Evolutionary conservation across 2,888 invertebrate genomes (phyloP), one percentile per base, ranked within the genome.

Genomic region (Panzeria rudis): DNA sequence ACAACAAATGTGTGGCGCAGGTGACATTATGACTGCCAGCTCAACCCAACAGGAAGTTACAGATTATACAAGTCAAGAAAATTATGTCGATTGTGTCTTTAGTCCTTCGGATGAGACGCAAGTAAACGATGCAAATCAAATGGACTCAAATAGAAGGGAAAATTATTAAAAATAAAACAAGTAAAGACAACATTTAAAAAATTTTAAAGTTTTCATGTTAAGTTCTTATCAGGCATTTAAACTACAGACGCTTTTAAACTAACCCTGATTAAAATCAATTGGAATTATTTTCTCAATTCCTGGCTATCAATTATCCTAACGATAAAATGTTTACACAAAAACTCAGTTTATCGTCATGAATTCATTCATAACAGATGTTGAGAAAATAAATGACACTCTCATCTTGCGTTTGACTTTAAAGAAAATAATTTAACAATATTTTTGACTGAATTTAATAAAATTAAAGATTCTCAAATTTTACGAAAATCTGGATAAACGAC

Each of bases 71-170:
- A 87, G 87, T 47, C 86, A 82, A 32, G 88, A 87, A 20, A 82
- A 87, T 54, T 88, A 85, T 54, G 71, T 75, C 11, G 87, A 88
- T 61, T 86, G 87, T 35, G 81, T 85, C 0, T 87, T 86, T 56
- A 83, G 59, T 15, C 44, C 75, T 8, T 86, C 84, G 15, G 77
- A 80, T 47, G 47, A 35, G 2, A 76, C 52, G 15, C 44, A 59
- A 9, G 71, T 15, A 0, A n/a, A 1, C 3, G 47, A 71, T 8
- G 62, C 25, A 25, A 62, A 23, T 8, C 32, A 6, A 9, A 17
- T 23, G 20, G 77, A 82, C 29, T 59, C 50, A 20, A 82, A 78
- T 25, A 35, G 64, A 59, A 47, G 11, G 2, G 64, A 78, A 44
- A 50, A 54, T 15, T 29, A 17, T 47, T 20, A 69, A 47, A 64